phyloP scores from a whole-genome alignment of 2,113 vertebrate genomes.

The Clinocottus analis region DNA sequence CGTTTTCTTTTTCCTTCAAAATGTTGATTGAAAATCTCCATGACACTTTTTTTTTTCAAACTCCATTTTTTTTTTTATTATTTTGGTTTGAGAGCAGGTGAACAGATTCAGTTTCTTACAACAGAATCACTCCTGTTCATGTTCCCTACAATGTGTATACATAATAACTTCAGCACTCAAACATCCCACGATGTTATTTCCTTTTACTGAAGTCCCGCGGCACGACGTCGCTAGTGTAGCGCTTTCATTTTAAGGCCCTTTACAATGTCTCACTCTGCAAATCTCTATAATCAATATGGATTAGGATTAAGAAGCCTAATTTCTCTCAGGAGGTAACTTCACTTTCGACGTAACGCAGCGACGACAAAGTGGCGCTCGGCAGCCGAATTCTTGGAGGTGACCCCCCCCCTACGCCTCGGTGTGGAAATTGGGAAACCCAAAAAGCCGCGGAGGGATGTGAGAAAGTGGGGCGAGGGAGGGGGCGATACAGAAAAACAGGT shows the following conservation, averaged over 20 bases:
- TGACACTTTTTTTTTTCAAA: not conserved
- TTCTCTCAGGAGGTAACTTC: not conserved
- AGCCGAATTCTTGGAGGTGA: not conserved
- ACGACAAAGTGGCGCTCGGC: too few relatives aligned
- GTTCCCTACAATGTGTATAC: not conserved
- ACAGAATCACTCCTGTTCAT: slow-evolving; percentile 42
- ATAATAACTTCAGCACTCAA: not conserved
- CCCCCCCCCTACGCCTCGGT: too few relatives aligned
- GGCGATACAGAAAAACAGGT: slow-evolving; percentile 24
- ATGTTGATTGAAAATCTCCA: not conserved
- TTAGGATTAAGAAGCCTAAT: slow-evolving; percentile 16
- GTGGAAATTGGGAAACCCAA: not conserved
- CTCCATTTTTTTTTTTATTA: slow-evolving; percentile 5
- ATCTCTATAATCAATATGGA: slow-evolving; percentile 2
- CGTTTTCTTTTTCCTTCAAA: slow-evolving; percentile 6
- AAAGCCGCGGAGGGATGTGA: not conserved
- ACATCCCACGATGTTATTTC: not conserved
- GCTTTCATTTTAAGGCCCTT: slow-evolving; percentile 8
- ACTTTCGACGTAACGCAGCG: not conserved
- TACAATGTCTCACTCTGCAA: slow-evolving; percentile 9
- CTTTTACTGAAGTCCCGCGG: not conserved
- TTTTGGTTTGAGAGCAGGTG: slow-evolving; percentile 38
- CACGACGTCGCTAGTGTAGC: not conserved
- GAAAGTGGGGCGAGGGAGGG: not conserved
- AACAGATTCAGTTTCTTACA: slow-evolving; percentile 54